phyloP scores from a whole-genome alignment of 2,888 invertebrate species.

The Platynereis dumerilii region DNA sequence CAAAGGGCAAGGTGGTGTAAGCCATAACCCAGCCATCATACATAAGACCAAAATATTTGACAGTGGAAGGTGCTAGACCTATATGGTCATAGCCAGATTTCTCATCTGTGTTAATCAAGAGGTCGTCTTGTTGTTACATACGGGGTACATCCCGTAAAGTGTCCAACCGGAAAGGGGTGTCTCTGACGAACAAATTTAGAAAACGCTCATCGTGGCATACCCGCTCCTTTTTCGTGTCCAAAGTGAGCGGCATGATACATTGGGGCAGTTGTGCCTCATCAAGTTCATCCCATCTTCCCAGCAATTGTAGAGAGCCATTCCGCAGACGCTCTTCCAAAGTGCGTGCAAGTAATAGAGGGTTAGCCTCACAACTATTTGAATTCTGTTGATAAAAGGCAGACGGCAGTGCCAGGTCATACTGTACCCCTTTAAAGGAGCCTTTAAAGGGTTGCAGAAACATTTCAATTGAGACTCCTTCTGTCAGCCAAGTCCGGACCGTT shows the following conservation, averaged over 20 bases:
- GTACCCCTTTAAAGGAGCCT: too few species aligned
- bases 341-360: too few species aligned
- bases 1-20: background rate
- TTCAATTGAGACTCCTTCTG: too few species aligned
- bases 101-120: background rate
- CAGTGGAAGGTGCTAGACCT: background rate
- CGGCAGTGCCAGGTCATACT: too few species aligned
- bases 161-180: background rate
- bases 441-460: too few species aligned
- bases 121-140: background rate
- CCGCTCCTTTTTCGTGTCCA: background rate
- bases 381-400: too few species aligned
- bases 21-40: background rate
- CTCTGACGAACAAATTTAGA: background rate
- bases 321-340: too few species aligned
- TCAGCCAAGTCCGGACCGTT: too few species aligned
- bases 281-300: too few species aligned
- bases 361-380: too few species aligned
- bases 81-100: conserved; percentile 9
- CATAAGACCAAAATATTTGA: background rate
- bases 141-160: conserved; percentile 3
- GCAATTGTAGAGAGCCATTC: too few species aligned
- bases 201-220: background rate
- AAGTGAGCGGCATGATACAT: conserved; percentile 6
- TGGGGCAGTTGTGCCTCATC: too few species aligned